A percentile compares a stretch with the other conserved stretches of the same genome.
phyloP scores from a whole-genome alignment of 1,140 invertebrate genomes.

The Gerris buenoi region DNA sequence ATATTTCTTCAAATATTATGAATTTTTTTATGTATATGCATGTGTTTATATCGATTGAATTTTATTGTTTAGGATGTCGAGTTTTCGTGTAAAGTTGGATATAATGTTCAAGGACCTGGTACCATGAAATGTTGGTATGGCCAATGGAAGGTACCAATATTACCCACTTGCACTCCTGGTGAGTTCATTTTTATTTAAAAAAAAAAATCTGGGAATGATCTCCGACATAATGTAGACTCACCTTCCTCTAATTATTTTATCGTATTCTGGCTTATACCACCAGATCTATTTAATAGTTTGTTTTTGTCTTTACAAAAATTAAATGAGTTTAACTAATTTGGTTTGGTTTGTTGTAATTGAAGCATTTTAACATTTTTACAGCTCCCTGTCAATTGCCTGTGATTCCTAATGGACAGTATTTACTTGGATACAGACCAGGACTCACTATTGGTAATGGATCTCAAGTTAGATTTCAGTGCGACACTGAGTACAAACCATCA shows the following conservation, averaged over 20 bases:
- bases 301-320: too few relatives aligned
- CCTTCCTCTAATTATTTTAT: too few relatives aligned
- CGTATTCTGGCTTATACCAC: too few relatives aligned
- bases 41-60: too few relatives aligned
- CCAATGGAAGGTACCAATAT: conserved; percentile 53
- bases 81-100: conserved; percentile 48
- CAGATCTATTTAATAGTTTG: too few relatives aligned
- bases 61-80: conserved; percentile 47
- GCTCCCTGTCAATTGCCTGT: conserved; percentile 52
- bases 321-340: too few relatives aligned
- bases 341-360: too few relatives aligned
- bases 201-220: too few relatives aligned
- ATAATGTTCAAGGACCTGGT: conserved; percentile 49
- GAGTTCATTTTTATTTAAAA: conserved; percentile 16
- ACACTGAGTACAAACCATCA: conserved; percentile 39
- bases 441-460: conserved; percentile 63
- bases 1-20: too few relatives aligned
- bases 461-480: conserved; percentile 47
- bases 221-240: too few relatives aligned
- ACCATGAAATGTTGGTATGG: conserved; percentile 60
- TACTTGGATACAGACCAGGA: conserved; percentile 55
- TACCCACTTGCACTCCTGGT: conserved; percentile 62
- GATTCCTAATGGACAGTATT: conserved; percentile 54
- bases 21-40: too few relatives aligned
- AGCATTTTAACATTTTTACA: neutral